Base-by-base conservation (phyloP, 2,113 vertebrate genomes). In the Motacilla alba region DNA sequence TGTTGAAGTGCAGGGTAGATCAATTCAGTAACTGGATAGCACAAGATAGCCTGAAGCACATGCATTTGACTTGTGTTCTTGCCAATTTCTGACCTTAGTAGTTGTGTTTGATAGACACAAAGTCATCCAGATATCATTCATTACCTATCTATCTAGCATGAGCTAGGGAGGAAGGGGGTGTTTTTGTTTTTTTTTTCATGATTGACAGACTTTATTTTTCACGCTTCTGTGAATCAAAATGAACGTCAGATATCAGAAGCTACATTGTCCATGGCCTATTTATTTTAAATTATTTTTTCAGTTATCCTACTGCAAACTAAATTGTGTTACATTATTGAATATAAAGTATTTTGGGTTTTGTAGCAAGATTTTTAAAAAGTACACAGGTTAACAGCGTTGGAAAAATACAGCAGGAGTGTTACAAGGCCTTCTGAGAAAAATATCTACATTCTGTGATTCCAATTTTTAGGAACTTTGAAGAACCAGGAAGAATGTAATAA, bases 161-260 rank as follows among this genome's bases (percentile, higher is more conserved):
- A 82, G 6, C 9, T 44, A 7, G 3, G 21, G 28, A 5, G 8
- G 10, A 5, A 10, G 31, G 9, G 18, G 5, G 2, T 56, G 4
- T 52, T 77, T 18, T 28, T 14, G 12, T 7, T 75, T 50, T 74
- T 15, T 50, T 74, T 15, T 30, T 75, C 12, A 39, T 43, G 12
- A 35, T 44, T 84, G 35, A 64, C 2, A 55, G 7, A 8, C 16
- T 1, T 33, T 80, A 18, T 59, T 94, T 87, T 81, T 73, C 41
- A 55, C 55, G 35, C 4, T 86, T 83, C 21, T 13, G 1, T 67
- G 17, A 80, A 52, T 85, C 59, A n/a, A 82, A 79, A 10, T 77
- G 21, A 33, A 69, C 59, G 6, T n/a, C 23, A 64, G 37, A 66
- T 73, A 64, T 31, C 2, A 0, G n/a, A 90, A 75, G 18, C 9